Evolutionary conservation across 2,113 vertebrate species (phyloP).

Genomic region (Budorcas taxicolor): DNA sequence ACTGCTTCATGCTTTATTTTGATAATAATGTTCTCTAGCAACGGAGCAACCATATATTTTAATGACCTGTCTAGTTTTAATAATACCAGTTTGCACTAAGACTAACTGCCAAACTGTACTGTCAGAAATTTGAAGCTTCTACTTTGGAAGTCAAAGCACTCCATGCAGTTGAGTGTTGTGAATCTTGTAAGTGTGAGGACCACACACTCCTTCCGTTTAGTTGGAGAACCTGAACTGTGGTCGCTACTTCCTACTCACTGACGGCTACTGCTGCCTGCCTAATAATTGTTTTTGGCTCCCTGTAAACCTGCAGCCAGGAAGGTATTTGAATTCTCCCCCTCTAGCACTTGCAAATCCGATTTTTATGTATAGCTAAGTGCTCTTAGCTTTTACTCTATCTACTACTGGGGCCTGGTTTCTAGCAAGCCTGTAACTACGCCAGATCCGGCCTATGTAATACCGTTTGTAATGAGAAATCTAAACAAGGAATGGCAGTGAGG

Average conservation of each 20-base stretch:
- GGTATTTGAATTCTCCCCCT: slow-evolving; percentile 58
- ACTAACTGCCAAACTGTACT: not conserved
- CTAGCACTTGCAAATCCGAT: slow-evolving; percentile 62
- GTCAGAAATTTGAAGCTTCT: not conserved
- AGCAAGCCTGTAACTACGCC: slow-evolving; percentile 77
- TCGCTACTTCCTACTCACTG: not conserved
- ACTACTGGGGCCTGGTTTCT: slow-evolving; percentile 72
- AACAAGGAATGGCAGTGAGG: slow-evolving; percentile 97
- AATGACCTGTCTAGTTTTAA: not conserved
- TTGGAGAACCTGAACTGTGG: not conserved
- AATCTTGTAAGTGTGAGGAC: not conserved
- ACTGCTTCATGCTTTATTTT: not conserved
- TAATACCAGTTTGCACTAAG: not conserved
- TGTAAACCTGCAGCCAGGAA: not conserved
- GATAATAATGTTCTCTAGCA: not conserved
- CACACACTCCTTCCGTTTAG: not conserved
- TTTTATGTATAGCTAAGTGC: slow-evolving; percentile 61
- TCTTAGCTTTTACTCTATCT: slow-evolving; percentile 60
- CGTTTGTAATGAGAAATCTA: slow-evolving; percentile 98
- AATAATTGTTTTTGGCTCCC: slow-evolving; percentile 57
- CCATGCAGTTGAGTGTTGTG: not conserved
- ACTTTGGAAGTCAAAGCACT: not conserved
- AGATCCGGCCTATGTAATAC: slow-evolving; percentile 87
- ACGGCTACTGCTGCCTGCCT: slow-evolving; percentile 13
- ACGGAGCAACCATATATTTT: not conserved